Evolutionary conservation across 1,140 invertebrate genomes (phyloP), one percentile per base, ranked within the genome.

Genomic region (Solenopsis invicta): DNA sequence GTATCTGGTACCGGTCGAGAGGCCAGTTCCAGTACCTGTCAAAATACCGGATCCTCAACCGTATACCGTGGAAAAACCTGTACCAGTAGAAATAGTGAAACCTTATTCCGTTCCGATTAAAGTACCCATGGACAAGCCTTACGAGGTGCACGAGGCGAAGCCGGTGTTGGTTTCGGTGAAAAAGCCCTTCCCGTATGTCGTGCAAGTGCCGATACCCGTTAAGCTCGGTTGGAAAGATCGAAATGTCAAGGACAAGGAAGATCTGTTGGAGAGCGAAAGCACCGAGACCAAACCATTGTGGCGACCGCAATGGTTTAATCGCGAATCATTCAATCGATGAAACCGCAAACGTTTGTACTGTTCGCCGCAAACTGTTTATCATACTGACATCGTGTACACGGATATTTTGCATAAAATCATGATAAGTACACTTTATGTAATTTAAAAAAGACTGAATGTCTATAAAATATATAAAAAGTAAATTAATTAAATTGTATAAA

Each of bases 1-100:
- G 52, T 96, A 96, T 90, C 96, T 96, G 59, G 96, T 97, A 93
- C 96, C 96, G 69, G 96, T 97, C 24, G 94, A 96, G 78, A 96
- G 96, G 88, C 95, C 96, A 52, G 95, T 96, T 12, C 96, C 96
- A 29, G 96, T 96, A 88, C 96, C 97, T 89, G 95, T 97, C 3
- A 96, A 97, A 93, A 97, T 97, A 18, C 95, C 95, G 6, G n/a
- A 56, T 12, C 84, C 87, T 13, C 29, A 56, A 37, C 77, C 89
- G 1, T 90, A 91, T 45, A 59, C 13, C 0, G 78, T 90, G 8
- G 67, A 90, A 21, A 88, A 71, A 29, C 74, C 66, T 0, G 56
- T 91, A 4, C 16, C 74, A n/a, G 74, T 88, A 16, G 87, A 91
- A 37, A 34, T 90, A 18, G 50, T 62, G 24, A 91, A 88, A 67